Evolutionary conservation across 2,888 invertebrate species (phyloP), one percentile per base, ranked within the genome.

Genomic region (Clostera curtula): DNA sequence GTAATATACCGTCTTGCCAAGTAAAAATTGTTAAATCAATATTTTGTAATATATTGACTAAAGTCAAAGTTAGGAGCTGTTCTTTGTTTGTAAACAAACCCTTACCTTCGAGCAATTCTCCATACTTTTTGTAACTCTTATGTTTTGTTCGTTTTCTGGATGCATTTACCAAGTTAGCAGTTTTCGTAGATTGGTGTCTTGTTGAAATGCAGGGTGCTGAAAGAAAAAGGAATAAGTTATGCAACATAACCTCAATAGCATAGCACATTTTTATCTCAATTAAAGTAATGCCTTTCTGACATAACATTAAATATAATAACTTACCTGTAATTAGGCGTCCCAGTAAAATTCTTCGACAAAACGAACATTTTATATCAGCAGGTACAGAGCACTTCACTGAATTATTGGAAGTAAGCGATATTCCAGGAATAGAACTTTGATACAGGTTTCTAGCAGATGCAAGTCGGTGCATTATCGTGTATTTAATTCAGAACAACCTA

Each of bases 101-200:
- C n/a, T n/a, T 68, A 91, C 91, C 90, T 85, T 90, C 87, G 36
- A 91, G 64, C 5, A 91, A 65, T 57, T 92, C 91, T 5, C 88
- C 87, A 72, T 88, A 90, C 56, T 88, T 88, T 45, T 86, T 85
- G 26, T 54, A 66, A 32, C 64, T 69, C 54, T 82, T 85, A 38
- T 76, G 70, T 37, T 72, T 70, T 30, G 68, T 66, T 46, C 83
- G 86, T 51, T 85, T 85, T 27, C 74, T 66, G 5, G 65, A 48
- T 4, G 72, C 56, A 46, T 58, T 66, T 13, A 74, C 42, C 9
- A 63, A 59, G 38, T 63, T 82, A 35, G 72, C 79, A 14, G 79
- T 68, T 61, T 58, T 76, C 12, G 83, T 83, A 24, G 83, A 82
- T 38, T 80, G 80, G 41, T 77, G 71, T 40, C 83, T 61, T 6